These are phyloP conservation scores for Bombus polaris DNA, from an alignment of 1,140 invertebrate genomes.

Conservation along the genomic window DNA sequence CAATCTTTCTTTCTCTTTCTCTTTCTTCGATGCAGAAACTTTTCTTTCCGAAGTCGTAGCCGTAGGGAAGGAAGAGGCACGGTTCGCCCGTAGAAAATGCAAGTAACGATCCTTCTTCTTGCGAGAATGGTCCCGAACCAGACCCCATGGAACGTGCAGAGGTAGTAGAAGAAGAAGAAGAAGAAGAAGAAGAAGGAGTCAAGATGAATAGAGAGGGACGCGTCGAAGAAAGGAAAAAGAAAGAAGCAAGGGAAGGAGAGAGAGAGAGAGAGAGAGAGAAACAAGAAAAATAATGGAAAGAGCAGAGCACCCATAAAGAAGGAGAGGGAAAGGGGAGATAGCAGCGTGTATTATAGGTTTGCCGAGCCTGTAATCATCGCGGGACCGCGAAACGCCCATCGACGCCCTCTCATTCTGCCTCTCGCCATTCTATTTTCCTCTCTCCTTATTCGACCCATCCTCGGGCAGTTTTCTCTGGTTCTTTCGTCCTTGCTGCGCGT, in stretches of 20 bases:
- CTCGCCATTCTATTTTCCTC: constrained; percentile 69
- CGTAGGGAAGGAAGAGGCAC: constrained; percentile 7
- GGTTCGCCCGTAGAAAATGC: constrained; percentile 44
- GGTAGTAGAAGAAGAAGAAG: too few species aligned
- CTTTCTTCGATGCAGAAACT: neutral
- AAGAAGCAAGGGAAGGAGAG: neutral
- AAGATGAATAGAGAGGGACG: neutral
- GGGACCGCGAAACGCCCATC: constrained; percentile 82
- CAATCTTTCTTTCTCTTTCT: neutral
- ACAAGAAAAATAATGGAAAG: constrained; percentile 53
- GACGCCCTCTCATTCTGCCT: constrained; percentile 75
- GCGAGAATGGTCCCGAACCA: constrained; percentile 17
- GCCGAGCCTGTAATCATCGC: constrained; percentile 82
- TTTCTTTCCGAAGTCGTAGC: constrained; percentile 30
- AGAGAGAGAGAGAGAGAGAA: neutral
- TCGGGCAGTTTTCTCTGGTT: constrained; percentile 62
- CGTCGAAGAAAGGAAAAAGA: neutral
- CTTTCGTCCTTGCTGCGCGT: constrained; percentile 46
- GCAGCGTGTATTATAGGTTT: constrained; percentile 80
- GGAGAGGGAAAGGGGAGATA: constrained; percentile 58
- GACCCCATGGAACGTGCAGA: neutral
- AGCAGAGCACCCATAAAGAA: constrained; percentile 47
- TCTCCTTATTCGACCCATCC: constrained; percentile 50
- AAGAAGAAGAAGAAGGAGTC: too few species aligned
- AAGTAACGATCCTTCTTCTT: constrained; percentile 41